Base-by-base conservation (phyloP, 2,113 vertebrate genomes). In the Etia nguti region DNA sequence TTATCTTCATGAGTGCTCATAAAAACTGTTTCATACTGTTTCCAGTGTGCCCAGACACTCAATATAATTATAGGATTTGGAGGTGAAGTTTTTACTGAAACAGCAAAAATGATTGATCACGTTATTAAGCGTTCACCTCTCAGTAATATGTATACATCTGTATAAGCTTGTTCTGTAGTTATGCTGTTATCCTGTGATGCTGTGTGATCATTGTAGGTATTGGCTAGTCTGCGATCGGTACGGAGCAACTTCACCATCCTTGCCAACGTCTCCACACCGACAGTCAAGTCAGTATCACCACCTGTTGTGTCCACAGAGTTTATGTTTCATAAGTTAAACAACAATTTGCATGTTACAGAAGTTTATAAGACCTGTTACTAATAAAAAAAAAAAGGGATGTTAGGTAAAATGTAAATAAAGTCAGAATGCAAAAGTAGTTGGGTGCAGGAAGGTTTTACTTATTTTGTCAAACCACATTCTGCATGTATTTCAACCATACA, bases 221-320 rank as follows among this genome's bases (percentile, higher is more conserved):
- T 99, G 93, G 98, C 98, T 94, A 98, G 98, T 88, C 95, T 98
- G 59, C 94, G 96, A 83, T 98, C 98, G 0, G 95, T 99, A 59
- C 95, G 98, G 55, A 97, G 95, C 92, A 98, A 98, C 94, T 96
- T 97, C 60, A 96, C 96, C 6, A 82, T 95, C n/a, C 95, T 98
- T 3, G 97, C 95, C 34, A 97, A 96, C 11, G 91, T 97, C 80
- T 97, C 96, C 60, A 97, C 97, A 2, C 89, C 92, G 0, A 80
- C 92, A 82, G 1, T 90, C 94, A 92, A 92, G 94, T 96, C 94
- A 97, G 97, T 98, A 43, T 52, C 54, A 38, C 34, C 55, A 26
- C 5, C 43, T 20, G 6, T 77, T 77, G 52, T 22, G 46, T 31
- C 70, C 43, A 77, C 73, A 52, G 18, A 77, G 10, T 52, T 77